These are phyloP conservation scores for Noturus placidus DNA, from an alignment of 2,113 vertebrate species.

Conservation along the genomic window DNA sequence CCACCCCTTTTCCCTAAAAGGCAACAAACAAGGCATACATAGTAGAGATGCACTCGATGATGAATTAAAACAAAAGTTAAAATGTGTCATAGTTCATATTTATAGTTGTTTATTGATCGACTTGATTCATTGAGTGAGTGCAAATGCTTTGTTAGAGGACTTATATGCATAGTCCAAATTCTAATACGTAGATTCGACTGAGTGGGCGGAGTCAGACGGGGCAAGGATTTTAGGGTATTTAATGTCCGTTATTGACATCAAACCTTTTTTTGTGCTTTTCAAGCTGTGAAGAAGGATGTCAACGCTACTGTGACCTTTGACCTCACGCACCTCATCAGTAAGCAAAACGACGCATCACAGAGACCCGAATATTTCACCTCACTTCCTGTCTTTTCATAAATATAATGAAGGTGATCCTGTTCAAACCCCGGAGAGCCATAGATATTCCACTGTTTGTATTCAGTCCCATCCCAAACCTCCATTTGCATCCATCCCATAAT, in stretches of 20 bases:
- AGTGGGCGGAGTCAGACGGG: not conserved
- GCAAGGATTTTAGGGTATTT: not conserved
- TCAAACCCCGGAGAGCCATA: not conserved
- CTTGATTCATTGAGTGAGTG: not conserved
- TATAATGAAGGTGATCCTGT: not conserved
- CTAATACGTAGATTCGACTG: not conserved
- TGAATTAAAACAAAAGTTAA: not conserved
- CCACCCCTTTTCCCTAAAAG: not conserved
- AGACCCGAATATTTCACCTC: not conserved
- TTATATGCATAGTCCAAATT: not conserved
- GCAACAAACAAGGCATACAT: not conserved
- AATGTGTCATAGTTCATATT: too few species aligned
- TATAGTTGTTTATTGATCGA: not conserved
- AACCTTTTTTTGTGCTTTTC: not conserved
- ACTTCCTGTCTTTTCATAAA: not conserved
- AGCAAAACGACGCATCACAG: not conserved
- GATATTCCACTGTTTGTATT: not conserved
- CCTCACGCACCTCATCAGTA: not conserved
- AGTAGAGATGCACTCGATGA: not conserved
- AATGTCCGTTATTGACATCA: not conserved
- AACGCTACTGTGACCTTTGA: not conserved
- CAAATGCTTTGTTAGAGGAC: not conserved
- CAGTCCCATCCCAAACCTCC: not conserved
- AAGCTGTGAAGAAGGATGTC: slow-evolving; percentile 9
- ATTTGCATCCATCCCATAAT: slow-evolving; percentile 3